phyloP scores from a whole-genome alignment of 2,113 vertebrate genomes.

The Triplophysa rosa region DNA sequence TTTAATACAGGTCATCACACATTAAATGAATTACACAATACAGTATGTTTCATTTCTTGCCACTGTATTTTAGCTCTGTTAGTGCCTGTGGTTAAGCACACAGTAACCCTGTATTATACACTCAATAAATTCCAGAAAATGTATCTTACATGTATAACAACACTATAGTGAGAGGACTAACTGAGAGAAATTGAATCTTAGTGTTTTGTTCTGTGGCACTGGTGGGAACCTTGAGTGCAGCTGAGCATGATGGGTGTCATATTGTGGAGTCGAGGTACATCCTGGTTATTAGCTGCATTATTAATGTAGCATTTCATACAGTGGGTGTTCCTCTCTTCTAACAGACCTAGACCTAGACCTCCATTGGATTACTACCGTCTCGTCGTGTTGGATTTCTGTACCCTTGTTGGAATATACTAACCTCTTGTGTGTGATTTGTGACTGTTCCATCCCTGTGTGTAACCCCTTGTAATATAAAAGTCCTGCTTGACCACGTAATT shows the following conservation, averaged over 20 bases:
- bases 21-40: not conserved
- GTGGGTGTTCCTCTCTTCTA: too few relatives aligned
- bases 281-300: not conserved
- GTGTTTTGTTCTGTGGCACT: conserved; percentile 11
- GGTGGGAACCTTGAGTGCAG: conserved; percentile 5
- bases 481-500: too few relatives aligned
- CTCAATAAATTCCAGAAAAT: too few relatives aligned
- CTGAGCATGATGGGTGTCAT: conserved; percentile 32
- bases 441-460: too few relatives aligned
- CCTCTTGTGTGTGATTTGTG: too few relatives aligned
- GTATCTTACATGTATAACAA: not conserved
- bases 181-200: conserved; percentile 9
- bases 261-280: conserved; percentile 1
- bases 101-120: too few relatives aligned
- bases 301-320: not conserved
- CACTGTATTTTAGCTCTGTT: not conserved
- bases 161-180: not conserved
- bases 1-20: not conserved
- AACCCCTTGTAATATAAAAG: too few relatives aligned
- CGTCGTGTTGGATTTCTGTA: too few relatives aligned
- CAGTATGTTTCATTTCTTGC: not conserved
- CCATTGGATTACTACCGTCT: too few relatives aligned
- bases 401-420: too few relatives aligned
- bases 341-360: not conserved
- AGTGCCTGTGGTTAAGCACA: too few relatives aligned